Conservation (phyloP, 1,140 invertebrate genomes). For the Diorhabda sublineata region DNA sequence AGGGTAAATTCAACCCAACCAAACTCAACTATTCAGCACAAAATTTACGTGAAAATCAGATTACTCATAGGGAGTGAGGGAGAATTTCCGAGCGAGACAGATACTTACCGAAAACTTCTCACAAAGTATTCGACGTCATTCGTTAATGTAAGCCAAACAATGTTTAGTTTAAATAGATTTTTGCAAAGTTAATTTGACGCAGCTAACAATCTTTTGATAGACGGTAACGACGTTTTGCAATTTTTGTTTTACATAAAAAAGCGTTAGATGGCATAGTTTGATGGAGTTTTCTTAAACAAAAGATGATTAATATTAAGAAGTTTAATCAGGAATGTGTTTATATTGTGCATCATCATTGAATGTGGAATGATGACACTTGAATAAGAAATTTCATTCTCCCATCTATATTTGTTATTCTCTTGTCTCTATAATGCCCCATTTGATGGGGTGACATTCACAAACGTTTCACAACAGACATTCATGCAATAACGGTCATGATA, state of each 20-base stretch:
- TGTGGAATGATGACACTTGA: no score
- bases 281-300: no score
- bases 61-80: background rate
- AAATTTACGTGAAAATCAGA: background rate
- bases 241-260: background rate
- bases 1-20: background rate
- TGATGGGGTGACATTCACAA: no score
- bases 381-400: no score
- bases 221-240: background rate
- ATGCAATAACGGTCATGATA: no score
- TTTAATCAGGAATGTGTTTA: no score
- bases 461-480: no score
- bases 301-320: no score
- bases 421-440: no score
- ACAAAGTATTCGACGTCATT: slow-evolving; percentile 2
- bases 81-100: background rate
- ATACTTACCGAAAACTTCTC: background rate
- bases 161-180: background rate
- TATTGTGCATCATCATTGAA: no score
- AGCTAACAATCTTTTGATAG: background rate
- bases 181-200: background rate
- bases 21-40: slow-evolving; percentile 2
- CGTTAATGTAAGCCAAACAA: background rate
- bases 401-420: no score
- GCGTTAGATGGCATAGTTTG: no score